Evolutionary conservation across 2,797 vertebrate genomes (phyloP), one percentile per base, ranked within the genome.

Genomic region (Poeciliopsis turneri): DNA sequence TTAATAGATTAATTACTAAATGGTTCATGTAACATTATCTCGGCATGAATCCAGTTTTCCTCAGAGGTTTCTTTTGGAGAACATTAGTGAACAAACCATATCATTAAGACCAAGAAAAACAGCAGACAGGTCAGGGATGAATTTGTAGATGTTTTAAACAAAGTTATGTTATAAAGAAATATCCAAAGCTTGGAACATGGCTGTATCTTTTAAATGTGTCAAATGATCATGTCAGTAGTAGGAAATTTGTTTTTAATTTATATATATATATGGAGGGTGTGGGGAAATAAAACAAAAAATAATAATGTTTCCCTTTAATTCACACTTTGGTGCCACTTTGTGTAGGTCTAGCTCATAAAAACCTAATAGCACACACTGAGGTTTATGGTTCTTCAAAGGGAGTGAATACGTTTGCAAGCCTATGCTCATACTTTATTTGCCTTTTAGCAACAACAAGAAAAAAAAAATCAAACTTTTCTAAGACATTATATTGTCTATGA

Each of bases 401-500:
- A 28, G 25, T 16, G 25, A 70, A 70, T 45, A 70, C 23, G n/a
- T 43, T 25, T n/a, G 5, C 25, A 45, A 13, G 25, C 9, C 41
- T 43, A 45, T 43, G 11, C 41, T 28, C 25, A 45, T 70, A 4
- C 12, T 28, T 16, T 70, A 70, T 70, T 68, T 68, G 23, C 33
- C 20, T 9, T 20, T 68, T 43, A 12, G 25, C 23, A 59, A 59
- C 25, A 59, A 28, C 25, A 59, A 59, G 7, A 39, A 30, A 18
- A 25, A 13, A 68, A 41, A n/a, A 6, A 15, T 45, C 13, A 3
- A 45, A 70, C 68, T 57, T 43, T 70, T 47, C 43, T 23, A 7
- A 36, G 25, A 20, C 12, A 8, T 43, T 68, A 91, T 72, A 88
- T 92, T 59, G 91, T 78, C 85, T 91, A 92, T 93, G 93, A 94